Evolutionary conservation across 2,113 vertebrate species (phyloP).

Genomic region (Electrona antarctica): DNA sequence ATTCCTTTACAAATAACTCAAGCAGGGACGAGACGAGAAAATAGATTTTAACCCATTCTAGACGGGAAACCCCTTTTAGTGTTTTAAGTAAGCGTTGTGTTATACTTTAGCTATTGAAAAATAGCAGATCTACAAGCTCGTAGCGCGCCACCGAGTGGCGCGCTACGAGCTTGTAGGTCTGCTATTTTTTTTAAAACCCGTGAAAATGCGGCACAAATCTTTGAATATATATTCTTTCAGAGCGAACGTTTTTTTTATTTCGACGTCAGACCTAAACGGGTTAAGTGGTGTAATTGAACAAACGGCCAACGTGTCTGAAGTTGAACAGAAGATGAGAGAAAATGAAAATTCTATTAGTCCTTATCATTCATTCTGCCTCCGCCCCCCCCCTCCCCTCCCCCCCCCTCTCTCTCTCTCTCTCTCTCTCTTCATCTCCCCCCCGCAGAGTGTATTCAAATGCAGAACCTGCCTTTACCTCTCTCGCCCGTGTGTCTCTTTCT

Average conservation of each 20-base stretch:
- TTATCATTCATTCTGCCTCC: slow-evolving; percentile 83
- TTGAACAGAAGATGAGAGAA: slow-evolving; percentile 69
- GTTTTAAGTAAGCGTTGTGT: too few species aligned
- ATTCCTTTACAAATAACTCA: slow-evolving; percentile 21
- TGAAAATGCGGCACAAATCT: too few species aligned
- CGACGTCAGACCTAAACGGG: too few species aligned
- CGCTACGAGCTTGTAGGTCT: too few species aligned
- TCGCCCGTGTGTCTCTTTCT: slow-evolving; percentile 93
- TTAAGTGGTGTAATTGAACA: slow-evolving; percentile 63
- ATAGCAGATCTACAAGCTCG: too few species aligned
- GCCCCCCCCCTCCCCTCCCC: slow-evolving; percentile 86
- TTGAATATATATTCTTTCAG: too few species aligned
- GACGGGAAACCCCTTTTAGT: too few species aligned
- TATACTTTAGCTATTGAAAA: too few species aligned
- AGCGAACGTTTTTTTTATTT: too few species aligned
- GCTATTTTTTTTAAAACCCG: too few species aligned
- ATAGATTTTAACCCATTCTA: too few species aligned
- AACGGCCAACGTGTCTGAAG: slow-evolving; percentile 62
- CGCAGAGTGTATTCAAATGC: slow-evolving; percentile 78
- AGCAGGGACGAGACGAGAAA: slow-evolving; percentile 23
- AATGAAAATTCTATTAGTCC: slow-evolving; percentile 77
- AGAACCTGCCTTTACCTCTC: slow-evolving; percentile 79
- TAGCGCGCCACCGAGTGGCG: too few species aligned
- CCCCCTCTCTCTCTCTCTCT: slow-evolving; percentile 63
- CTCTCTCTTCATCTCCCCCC: slow-evolving; percentile 64